Evolutionary conservation across 1,140 invertebrate species (phyloP), one percentile per base, ranked within the genome.

Genomic region (Pristionchus pacificus): DNA sequence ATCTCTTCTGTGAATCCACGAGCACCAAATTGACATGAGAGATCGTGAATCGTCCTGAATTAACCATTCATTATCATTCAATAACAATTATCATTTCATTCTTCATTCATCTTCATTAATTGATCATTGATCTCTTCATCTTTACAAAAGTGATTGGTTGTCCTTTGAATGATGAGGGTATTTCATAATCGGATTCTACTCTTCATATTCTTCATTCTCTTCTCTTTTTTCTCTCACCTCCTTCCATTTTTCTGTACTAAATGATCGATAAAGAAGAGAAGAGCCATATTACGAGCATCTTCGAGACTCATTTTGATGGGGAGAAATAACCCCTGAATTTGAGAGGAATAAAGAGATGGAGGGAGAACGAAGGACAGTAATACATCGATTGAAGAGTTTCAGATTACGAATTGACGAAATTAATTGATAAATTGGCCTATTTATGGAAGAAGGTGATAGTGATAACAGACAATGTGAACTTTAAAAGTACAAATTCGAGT

Each of bases 21-120:
- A 19, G 92, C 92, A 79, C 93, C 93, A 86, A 95, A 95, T 85
- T 95, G 93, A 86, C 94, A 97, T 82, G 92, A 93, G 70, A 97
- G 88, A 87, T 97, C 94, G 85, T 97, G 94, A 75, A 97, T 87
- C 60, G 93, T 95, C 82, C 94, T 49, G 38, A 10, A 49, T 49
- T n/a, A n/a, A n/a, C n/a, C n/a, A n/a, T n/a, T n/a, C n/a, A n/a
- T n/a, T n/a, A n/a, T n/a, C n/a, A n/a, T n/a, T n/a, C n/a, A n/a
- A n/a, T n/a, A n/a, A n/a, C n/a, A n/a, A n/a, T n/a, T n/a, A n/a
- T n/a, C n/a, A n/a, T n/a, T n/a, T n/a, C n/a, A n/a, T n/a, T n/a
- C n/a, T n/a, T n/a, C n/a, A n/a, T n/a, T n/a, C n/a, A n/a, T n/a
- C n/a, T n/a, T n/a, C n/a, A n/a, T n/a, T n/a, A n/a, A n/a, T n/a